Conservation (phyloP, 30 jellyfish, hydroid and myxozoan species). For the Aurelia coerulea region DNA sequence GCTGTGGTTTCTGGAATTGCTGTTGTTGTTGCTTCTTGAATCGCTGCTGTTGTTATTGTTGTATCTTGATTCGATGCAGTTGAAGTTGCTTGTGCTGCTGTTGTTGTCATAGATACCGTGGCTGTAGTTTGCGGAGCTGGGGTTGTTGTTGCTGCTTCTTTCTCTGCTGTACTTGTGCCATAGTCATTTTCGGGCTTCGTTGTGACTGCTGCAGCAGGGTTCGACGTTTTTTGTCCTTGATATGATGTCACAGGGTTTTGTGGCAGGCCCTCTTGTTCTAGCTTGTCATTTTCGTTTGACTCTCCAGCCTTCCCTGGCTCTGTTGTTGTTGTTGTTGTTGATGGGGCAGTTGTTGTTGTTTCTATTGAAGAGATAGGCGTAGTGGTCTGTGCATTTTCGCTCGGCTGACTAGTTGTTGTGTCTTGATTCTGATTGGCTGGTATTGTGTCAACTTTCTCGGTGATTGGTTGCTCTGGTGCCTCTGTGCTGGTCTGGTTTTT, state of each 20-base stretch:
- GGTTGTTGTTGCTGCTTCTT: slow-evolving; percentile 13
- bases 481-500: slow-evolving; percentile 31
- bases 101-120: slow-evolving; percentile 15
- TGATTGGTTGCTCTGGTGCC: slow-evolving; percentile 66
- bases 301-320: not conserved
- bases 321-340: not conserved
- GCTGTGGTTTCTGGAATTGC: not conserved
- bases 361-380: not conserved
- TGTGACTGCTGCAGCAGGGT: slow-evolving; percentile 16
- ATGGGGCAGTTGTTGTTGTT: slow-evolving; percentile 19
- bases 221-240: not conserved
- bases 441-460: slow-evolving; percentile 44
- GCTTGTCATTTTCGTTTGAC: not conserved
- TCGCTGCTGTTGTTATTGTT: not conserved
- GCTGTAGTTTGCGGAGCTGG: not conserved
- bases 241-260: not conserved
- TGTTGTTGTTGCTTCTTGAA: not conserved
- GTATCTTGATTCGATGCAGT: slow-evolving; percentile 1
- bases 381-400: slow-evolving; percentile 16
- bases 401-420: slow-evolving; percentile 5
- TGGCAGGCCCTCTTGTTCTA: slow-evolving; percentile 13
- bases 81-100: slow-evolving; percentile 9
- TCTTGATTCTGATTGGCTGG: slow-evolving; percentile 40
- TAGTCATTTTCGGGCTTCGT: not conserved
- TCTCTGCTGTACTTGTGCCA: not conserved